phyloP scores from a whole-genome alignment of 1,140 invertebrate species.

The Aphidius gifuensis region DNA sequence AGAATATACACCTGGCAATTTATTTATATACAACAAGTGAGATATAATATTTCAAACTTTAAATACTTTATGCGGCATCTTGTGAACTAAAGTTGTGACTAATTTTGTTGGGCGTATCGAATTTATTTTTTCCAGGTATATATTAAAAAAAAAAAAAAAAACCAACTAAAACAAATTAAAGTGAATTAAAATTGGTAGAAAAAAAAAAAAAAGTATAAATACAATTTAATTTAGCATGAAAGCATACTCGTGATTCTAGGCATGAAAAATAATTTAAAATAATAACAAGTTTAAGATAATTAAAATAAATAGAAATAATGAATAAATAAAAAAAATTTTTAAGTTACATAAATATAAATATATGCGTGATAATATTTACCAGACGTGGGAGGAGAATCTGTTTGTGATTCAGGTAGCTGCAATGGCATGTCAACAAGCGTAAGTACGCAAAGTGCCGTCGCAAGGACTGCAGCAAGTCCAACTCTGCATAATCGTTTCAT shows the following conservation, averaged over 20 bases:
- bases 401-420: slow-evolving; percentile 44
- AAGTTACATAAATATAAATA: background rate
- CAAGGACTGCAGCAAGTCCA: slow-evolving; percentile 44
- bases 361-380: slow-evolving; percentile 33
- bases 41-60: too few species aligned
- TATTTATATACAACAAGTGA: background rate
- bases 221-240: too few species aligned
- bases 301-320: too few species aligned
- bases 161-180: too few species aligned
- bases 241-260: too few species aligned
- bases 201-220: too few species aligned
- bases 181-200: too few species aligned
- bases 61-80: too few species aligned
- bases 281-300: too few species aligned
- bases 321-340: background rate
- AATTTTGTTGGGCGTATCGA: background rate
- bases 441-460: slow-evolving; percentile 46
- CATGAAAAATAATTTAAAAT: too few species aligned
- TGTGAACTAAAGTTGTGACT: background rate
- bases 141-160: too few species aligned
- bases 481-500: slow-evolving; percentile 49
- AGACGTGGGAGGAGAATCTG: slow-evolving; percentile 44
- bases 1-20: background rate
- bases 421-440: slow-evolving; percentile 46
- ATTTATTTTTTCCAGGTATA: background rate